phyloP scores from a whole-genome alignment of 1,140 invertebrate genomes.

The Phenacoccus solenopsis region DNA sequence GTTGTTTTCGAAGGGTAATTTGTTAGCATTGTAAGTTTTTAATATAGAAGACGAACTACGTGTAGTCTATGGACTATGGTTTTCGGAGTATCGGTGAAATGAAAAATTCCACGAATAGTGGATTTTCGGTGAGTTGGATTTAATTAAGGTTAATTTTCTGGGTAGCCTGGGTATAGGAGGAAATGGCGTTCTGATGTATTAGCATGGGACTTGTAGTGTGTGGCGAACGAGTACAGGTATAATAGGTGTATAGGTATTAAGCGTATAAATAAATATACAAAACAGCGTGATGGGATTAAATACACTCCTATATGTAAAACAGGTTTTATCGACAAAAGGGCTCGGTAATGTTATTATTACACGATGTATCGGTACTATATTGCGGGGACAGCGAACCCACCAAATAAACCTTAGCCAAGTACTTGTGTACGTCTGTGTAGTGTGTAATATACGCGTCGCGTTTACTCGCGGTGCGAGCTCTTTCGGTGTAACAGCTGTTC shows the following conservation, averaged over 20 bases:
- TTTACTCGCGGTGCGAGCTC: not conserved
- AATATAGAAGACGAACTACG: not conserved
- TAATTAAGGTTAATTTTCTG: too few relatives aligned
- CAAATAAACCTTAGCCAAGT: not conserved
- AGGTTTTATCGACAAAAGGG: slow-evolving; percentile 1
- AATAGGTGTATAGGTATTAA: too few relatives aligned
- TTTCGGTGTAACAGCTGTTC: not conserved
- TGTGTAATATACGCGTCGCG: too few relatives aligned
- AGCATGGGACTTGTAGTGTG: too few relatives aligned
- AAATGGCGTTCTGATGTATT: not conserved
- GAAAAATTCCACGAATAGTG: too few relatives aligned
- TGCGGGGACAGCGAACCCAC: not conserved
- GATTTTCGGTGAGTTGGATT: too few relatives aligned
- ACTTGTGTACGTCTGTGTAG: too few relatives aligned
- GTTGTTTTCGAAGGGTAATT: slow-evolving; percentile 1
- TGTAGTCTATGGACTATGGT: too few relatives aligned
- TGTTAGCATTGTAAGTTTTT: not conserved
- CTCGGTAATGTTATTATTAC: slow-evolving; percentile 2
- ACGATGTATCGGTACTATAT: not conserved
- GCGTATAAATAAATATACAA: too few relatives aligned
- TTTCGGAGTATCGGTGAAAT: too few relatives aligned
- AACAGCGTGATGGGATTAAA: not conserved
- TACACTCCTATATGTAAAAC: not conserved
- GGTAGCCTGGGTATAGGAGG: too few relatives aligned
- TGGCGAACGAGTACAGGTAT: too few relatives aligned